These are phyloP conservation scores for Limnephilus marmoratus DNA, from an alignment of 2,888 invertebrate genomes.

Conservation along the genomic window DNA sequence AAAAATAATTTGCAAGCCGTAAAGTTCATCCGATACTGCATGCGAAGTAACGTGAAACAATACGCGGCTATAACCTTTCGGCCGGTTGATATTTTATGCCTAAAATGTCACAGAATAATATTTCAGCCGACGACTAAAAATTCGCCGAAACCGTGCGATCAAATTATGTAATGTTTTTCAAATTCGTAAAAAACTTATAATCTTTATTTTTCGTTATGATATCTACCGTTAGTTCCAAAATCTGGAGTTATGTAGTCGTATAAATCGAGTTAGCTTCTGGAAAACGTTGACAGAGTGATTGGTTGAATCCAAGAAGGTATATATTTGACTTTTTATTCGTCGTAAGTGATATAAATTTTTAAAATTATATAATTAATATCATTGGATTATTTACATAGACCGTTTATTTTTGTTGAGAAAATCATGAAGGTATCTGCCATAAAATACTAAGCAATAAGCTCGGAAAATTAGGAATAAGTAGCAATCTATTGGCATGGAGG, in stretches of 20 bases:
- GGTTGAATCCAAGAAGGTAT: no score
- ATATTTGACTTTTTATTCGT: no score
- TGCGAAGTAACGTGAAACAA: background rate
- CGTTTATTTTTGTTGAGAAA: no score
- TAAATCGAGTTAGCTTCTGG: background rate
- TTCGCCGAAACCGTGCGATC: background rate
- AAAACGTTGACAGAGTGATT: background rate
- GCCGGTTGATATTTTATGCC: conserved; percentile 4
- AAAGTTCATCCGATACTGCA: conserved; percentile 24
- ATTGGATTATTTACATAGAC: no score
- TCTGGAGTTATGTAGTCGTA: no score
- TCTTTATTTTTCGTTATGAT: background rate
- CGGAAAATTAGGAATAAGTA: no score
- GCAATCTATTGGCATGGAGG: no score
- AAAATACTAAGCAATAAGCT: no score
- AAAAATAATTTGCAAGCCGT: conserved; percentile 3
- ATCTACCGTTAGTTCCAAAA: background rate
- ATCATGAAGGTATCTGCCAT: no score
- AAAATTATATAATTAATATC: no score
- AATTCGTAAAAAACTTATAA: background rate
- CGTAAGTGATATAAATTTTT: no score
- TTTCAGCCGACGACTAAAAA: background rate
- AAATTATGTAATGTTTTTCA: background rate
- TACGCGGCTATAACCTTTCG: conserved; percentile 19
- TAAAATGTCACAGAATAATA: conserved; percentile 18